Evolutionary conservation across 64 coral and sea anemone species (phyloP).

Genomic region (Platygyra sinensis): DNA sequence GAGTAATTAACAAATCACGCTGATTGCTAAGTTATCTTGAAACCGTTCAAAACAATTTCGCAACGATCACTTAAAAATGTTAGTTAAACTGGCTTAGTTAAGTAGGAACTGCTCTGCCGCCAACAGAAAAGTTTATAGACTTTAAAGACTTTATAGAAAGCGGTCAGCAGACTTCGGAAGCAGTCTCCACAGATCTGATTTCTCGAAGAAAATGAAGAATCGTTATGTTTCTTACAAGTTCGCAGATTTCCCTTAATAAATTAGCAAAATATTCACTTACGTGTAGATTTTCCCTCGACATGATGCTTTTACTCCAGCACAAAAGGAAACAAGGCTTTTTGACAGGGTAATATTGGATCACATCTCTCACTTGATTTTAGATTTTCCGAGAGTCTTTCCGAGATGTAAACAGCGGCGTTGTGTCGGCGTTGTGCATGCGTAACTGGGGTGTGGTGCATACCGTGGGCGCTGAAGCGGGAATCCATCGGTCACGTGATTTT

Average conservation of each 20-base stretch:
- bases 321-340: background rate
- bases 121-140: background rate
- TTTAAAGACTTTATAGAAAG: background rate
- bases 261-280: background rate
- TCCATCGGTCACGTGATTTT: background rate
- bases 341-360: background rate
- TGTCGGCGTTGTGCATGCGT: slow-evolving; percentile 42
- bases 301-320: background rate
- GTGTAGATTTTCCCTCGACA: slow-evolving; percentile 43
- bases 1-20: too few relatives aligned
- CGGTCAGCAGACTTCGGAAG: background rate
- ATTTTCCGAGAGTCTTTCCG: background rate
- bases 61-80: background rate
- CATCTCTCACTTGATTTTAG: too few relatives aligned
- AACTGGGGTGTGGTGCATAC: slow-evolving; percentile 19
- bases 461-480: slow-evolving; percentile 18
- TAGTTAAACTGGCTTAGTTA: background rate
- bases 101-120: background rate
- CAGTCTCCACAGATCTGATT: background rate
- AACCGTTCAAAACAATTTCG: background rate
- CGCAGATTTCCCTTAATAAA: background rate
- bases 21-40: background rate
- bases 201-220: background rate
- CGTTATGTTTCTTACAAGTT: background rate
- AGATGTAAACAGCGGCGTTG: slow-evolving; percentile 14